These are phyloP conservation scores for Hippocampus barbouri DNA, from an alignment of 2,113 vertebrate species.

Conservation along the genomic window DNA sequence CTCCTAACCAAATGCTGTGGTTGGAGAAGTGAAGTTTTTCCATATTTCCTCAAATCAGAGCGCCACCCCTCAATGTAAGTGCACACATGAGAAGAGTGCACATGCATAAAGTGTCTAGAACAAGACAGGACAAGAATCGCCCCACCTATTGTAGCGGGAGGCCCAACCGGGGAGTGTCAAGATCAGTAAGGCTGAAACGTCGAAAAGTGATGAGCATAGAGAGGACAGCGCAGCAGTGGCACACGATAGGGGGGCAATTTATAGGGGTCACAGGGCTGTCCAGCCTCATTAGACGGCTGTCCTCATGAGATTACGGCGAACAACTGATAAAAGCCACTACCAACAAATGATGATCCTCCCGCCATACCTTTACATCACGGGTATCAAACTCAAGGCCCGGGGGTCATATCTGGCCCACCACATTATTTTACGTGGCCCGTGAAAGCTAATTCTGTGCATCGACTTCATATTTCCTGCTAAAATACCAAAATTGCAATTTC, in stretches of 20 bases:
- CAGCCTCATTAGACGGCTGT: constrained; percentile 20
- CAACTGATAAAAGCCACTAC: neutral
- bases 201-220: constrained; percentile 33
- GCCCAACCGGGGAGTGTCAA: constrained; percentile 24
- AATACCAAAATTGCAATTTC: too few species aligned
- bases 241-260: neutral
- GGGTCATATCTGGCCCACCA: too few species aligned
- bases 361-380: too few species aligned
- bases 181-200: constrained; percentile 34
- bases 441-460: too few species aligned
- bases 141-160: constrained; percentile 29
- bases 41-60: neutral
- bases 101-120: constrained; percentile 10
- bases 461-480: too few species aligned
- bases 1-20: neutral
- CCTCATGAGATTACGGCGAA: neutral
- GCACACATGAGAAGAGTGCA: neutral
- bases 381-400: too few species aligned
- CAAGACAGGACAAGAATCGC: constrained; percentile 30
- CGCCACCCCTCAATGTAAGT: too few species aligned
- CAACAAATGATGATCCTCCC: neutral
- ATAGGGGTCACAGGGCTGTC: constrained; percentile 36
- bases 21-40: neutral
- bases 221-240: constrained; percentile 34
- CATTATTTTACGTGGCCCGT: too few species aligned